Conservation (phyloP, 2,888 invertebrate genomes). For the Pollenia angustigena region DNA sequence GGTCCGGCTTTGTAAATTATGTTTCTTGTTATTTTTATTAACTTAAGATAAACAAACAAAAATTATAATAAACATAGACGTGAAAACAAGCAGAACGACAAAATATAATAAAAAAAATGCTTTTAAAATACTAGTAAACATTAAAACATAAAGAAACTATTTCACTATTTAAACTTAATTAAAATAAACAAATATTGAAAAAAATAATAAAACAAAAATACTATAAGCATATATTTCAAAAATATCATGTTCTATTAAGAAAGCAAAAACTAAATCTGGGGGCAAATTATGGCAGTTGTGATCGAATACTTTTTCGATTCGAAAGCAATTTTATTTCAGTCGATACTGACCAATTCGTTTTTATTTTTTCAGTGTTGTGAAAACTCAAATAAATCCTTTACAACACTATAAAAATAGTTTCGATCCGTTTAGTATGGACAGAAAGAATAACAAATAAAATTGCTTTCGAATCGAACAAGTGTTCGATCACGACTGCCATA, state of each 20-base stretch:
- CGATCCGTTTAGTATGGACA: too few relatives aligned
- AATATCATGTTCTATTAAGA: conserved; percentile 64
- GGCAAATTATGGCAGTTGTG: too few relatives aligned
- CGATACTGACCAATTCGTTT: too few relatives aligned
- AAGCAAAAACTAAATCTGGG: conserved; percentile 29
- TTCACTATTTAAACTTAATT: conserved; percentile 64
- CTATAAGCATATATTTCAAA: conserved; percentile 65
- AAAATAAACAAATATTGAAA: conserved; percentile 44
- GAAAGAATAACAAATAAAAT: too few relatives aligned
- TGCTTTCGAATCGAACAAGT: too few relatives aligned
- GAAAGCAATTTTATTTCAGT: too few relatives aligned
- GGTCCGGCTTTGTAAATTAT: conserved; percentile 80
- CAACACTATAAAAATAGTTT: too few relatives aligned
- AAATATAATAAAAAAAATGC: conserved; percentile 72
- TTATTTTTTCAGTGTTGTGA: too few relatives aligned
- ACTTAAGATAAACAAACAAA: conserved; percentile 57
- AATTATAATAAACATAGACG: conserved; percentile 47
- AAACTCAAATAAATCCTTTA: too few relatives aligned
- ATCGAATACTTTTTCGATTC: too few relatives aligned
- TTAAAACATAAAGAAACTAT: conserved; percentile 57
- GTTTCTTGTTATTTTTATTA: conserved; percentile 57
- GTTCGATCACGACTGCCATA: too few relatives aligned
- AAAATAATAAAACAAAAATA: conserved; percentile 51
- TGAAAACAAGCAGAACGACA: conserved; percentile 55
- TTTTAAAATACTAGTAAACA: conserved; percentile 61